phyloP scores from a whole-genome alignment of 1,140 invertebrate genomes.

The Hyposmocoma kahamanoa region DNA sequence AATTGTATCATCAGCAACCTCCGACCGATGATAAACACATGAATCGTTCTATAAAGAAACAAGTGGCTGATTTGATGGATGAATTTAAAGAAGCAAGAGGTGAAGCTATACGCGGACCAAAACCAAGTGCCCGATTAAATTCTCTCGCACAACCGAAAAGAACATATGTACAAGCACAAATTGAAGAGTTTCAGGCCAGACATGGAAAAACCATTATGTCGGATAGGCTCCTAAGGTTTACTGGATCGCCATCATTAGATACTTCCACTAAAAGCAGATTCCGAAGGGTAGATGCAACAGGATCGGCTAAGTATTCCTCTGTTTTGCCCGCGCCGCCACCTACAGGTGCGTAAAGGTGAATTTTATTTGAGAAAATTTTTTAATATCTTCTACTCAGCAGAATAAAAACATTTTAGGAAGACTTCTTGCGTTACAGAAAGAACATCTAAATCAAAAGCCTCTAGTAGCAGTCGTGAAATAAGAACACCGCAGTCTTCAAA shows the following conservation, averaged over 20 bases:
- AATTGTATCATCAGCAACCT: not conserved
- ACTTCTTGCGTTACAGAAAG: too few relatives aligned
- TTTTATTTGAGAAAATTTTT: too few relatives aligned
- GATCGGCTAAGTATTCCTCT: conserved; percentile 1
- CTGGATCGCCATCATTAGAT: conserved; percentile 4
- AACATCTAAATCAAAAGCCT: too few relatives aligned
- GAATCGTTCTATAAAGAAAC: conserved; percentile 19
- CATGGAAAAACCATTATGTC: conserved; percentile 27
- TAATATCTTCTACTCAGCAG: too few relatives aligned
- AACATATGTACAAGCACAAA: conserved; percentile 39
- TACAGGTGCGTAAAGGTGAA: conserved; percentile 66
- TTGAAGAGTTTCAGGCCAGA: conserved; percentile 36
- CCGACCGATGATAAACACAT: not conserved
- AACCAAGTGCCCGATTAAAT: conserved; percentile 39
- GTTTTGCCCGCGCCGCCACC: conserved; percentile 14
- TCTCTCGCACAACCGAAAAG: conserved; percentile 55
- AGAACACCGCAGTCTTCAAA: too few relatives aligned
- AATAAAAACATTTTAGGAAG: too few relatives aligned
- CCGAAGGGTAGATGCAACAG: not conserved
- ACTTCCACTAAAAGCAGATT: not conserved
- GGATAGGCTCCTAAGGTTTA: conserved; percentile 26
- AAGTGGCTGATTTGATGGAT: conserved; percentile 46
- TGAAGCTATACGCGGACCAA: conserved; percentile 56
- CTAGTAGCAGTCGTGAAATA: too few relatives aligned
- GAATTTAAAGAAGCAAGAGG: conserved; percentile 57